Base-by-base conservation (phyloP, 2,113 vertebrate species). In the Perccottus glenii region DNA sequence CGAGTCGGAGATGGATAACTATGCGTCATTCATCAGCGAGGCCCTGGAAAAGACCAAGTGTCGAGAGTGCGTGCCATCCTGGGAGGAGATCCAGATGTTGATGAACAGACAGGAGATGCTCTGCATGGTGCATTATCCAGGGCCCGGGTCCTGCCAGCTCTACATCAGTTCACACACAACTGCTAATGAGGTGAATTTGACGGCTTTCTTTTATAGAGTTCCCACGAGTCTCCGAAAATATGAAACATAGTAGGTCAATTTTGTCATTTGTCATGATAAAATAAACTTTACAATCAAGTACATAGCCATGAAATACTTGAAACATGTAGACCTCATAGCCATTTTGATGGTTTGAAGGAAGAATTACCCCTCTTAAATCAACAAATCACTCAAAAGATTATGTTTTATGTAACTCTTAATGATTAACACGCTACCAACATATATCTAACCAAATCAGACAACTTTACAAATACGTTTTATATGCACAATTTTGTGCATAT, bases 91-190 rank as follows among this genome's bases (percentile, higher is more conserved):
- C 88, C 93, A 94, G 43, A 94, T 94, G 62, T 89, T 99, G 84
- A 95, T 96, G 88, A 92, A 75, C 56, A 82, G 95, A 44, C 95
- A 96, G 80, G 94, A 96, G 86, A 92, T 97, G 90, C 66, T 93
- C 70, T 96, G 95, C 82, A 94, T 93, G 0, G 93, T 96, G 67
- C 94, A 97, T 87, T 96, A 96, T 78, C 95, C 96, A 0, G 96
- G 96, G 5, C 92, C 93, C 0, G 92, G 94, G 0, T 90, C 93
- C 82, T 97, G 96, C 84, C 92, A 92, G 0, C 92, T 98, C 76
- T 91, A 94, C 87, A 95, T 99, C 86, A 95, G 93, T 83, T 98
- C 96, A 19, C 95, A 99, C 87, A 97, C 96, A 12, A 98, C 97
- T 0, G 95, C 94, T 0, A 94, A 93, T 69, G 96, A 98, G 96